Percentiles rank a stretch among this genome's conserved stretches.
These are phyloP conservation scores for Megalops atlanticus DNA, from an alignment of 2,113 vertebrate species.

Conservation along the genomic window DNA sequence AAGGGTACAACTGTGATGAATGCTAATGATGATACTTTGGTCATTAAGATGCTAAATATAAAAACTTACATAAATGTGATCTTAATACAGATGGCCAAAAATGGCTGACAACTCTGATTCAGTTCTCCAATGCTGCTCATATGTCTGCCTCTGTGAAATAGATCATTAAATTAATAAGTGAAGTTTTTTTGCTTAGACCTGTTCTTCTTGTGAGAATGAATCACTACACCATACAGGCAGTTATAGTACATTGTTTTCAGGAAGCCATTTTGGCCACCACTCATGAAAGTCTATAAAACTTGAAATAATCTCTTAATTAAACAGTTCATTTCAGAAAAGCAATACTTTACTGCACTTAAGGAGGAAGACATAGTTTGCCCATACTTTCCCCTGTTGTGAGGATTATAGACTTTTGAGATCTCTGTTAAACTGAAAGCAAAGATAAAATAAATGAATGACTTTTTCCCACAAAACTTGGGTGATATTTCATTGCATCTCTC, in stretches of 20 bases:
- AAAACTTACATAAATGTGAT: slow-evolving; percentile 24
- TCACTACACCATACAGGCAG: background rate
- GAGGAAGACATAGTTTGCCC: background rate
- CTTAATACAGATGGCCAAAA: slow-evolving; percentile 19
- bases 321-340: background rate
- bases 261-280: background rate
- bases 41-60: slow-evolving; percentile 25
- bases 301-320: slow-evolving; percentile 6
- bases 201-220: background rate
- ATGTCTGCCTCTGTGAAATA: no score
- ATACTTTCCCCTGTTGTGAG: background rate
- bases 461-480: slow-evolving; percentile 9
- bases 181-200: background rate
- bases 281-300: background rate
- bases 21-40: slow-evolving; percentile 18
- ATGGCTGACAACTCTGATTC: slow-evolving; percentile 21
- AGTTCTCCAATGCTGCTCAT: background rate
- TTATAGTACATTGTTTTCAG: background rate
- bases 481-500: background rate
- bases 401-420: background rate
- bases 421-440: background rate
- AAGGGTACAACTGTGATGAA: slow-evolving; percentile 11
- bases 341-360: background rate
- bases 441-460: slow-evolving; percentile 15
- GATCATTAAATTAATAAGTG: no score